Base-by-base conservation (phyloP, 2,113 vertebrate genomes). In the Dicrurus megarhynchus region DNA sequence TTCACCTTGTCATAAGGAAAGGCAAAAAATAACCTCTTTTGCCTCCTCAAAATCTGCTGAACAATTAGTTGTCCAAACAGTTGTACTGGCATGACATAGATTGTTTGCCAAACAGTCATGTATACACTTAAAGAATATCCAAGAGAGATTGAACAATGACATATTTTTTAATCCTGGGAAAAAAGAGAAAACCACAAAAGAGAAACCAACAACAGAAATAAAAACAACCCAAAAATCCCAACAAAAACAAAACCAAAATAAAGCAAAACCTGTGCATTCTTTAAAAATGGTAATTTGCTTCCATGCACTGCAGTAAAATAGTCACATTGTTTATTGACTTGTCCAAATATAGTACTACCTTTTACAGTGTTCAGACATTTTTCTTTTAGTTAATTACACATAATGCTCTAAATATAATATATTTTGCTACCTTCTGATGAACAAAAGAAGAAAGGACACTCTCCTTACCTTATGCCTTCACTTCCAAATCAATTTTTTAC, bases 201-300 rank as follows among this genome's bases (percentile, higher is more conserved):
- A 33, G 10, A 60, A 50, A 50, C 1, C 16, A n/a, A 10, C 27
- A 77, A 42, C 4, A 33, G 16, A 32, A 32, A 41, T 23, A 41
- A 9, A 28, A 8, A 2, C 6, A 63, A 18, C 3, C 6, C 3
- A 46, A 41, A 55, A n/a, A 18, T 7, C 6, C 6, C 27, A 12
- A 64, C 6, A 30, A 46, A 49, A 56, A 1, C 10, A 46, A 50
- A 63, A 2, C 0, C 1, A 46, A 61, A 42, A n/a, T 30, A 11
- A 9, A 0, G 0, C 8, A 30, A 91, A 74, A 35, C 1, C 6
- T 24, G 14, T 6, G 10, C 32, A 59, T 47, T 55, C 17, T 69
- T 94, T 60, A 13, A 50, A 74, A 89, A 55, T 35, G 1, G 2
- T 21, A 42, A 46, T 47, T 85, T 89, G 11, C 19, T 86, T 80